Evolutionary conservation across 2,797 vertebrate genomes (phyloP), one percentile per base, ranked within the genome.

Genomic region (Rhyacichthys aspro): DNA sequence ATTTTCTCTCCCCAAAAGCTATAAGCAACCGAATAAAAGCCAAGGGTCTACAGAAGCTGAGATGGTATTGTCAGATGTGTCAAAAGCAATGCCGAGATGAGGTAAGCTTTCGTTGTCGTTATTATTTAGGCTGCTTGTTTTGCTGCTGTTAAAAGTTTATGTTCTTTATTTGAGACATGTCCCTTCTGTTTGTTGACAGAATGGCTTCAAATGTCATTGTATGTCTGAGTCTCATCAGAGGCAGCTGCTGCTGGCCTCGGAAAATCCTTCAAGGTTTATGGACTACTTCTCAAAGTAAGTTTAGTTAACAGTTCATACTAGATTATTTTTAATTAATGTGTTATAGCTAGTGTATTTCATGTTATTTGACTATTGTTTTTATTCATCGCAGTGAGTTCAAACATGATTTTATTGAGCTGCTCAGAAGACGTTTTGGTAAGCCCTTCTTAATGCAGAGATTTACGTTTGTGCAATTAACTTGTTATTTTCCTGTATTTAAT

Each of bases 21-120:
- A 99, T 98, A 58, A 91, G 94, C 60, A 99, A 99, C 85, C 86
- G 97, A 55, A 99, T 98, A 52, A 99, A 98, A 66, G 93, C 97
- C 7, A 99, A 99, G 79, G 97, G 97, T 0, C 90, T 99, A 1
- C 97, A 98, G 88, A 99, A 99, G 81, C 67, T 99, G 66, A 86
- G 97, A 6, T 99, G 97, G 97, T 99, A 98, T 56, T 99, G 97
- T 46, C 97, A 99, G 83, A 99, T 99, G 98, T 99, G 97, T 74
- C 98, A 99, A 77, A 99, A 99, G 85, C 98, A 99, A 70, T 99
- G 97, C 55, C 86, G 98, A 61, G 98, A 98, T 57, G 98, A 99
- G 94, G 97, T 98, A 53, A 93, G 91, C 0, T n/a, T 11, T 0
- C 0, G 0, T n/a, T n/a, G n/a, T n/a, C n/a, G n/a, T 28, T 1